Base-by-base conservation (phyloP, 2,113 vertebrate species). In the Ophthalmolycus amberensis region DNA sequence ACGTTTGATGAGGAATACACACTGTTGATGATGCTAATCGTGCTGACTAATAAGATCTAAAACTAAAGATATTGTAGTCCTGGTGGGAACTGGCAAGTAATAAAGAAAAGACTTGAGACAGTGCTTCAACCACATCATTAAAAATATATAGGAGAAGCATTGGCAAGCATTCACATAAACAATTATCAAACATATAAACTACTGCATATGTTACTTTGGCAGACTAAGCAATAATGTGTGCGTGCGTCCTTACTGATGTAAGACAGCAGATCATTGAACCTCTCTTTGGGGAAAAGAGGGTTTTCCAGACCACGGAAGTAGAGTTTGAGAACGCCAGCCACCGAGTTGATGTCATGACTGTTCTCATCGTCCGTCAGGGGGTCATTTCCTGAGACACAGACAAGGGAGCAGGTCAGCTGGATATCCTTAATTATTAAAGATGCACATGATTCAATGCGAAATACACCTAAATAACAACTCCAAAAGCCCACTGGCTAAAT, bases 241-340 rank as follows among this genome's bases (percentile, higher is more conserved):
- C 27, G 16, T 59, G 56, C 11, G 56, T 77, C 95, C 98, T 98
- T 97, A 99, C 98, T 96, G 96, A 99, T 95, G 95, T 96, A 97
- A 85, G 97, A 97, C 90, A 99, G 97, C 88, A 99, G 96, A 88
- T 99, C 98, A 86, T 95, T 99, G 95, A 99, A 99, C 94, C 97
- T 97, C 96, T 99, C 98, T 95, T 97, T 99, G 91, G 98, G 98
- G 96, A 99, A 99, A 90, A 99, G 96, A 79, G 98, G 96, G 88
- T 99, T 99, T 95, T 99, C 98, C 95, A 99, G 95, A 82, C 97
- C 97, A 54, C 98, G 95, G 95, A 99, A 99, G 92, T 99, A 99
- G 75, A 99, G 96, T 93, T 99, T 99, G 85, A 99, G 96, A 91
- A 99, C 97, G 4, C 98, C 98, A 58, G 98, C 98, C 86, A 99